Evolutionary conservation across 1,140 invertebrate species (phyloP).

Genomic region (Pectinophora gossypiella): DNA sequence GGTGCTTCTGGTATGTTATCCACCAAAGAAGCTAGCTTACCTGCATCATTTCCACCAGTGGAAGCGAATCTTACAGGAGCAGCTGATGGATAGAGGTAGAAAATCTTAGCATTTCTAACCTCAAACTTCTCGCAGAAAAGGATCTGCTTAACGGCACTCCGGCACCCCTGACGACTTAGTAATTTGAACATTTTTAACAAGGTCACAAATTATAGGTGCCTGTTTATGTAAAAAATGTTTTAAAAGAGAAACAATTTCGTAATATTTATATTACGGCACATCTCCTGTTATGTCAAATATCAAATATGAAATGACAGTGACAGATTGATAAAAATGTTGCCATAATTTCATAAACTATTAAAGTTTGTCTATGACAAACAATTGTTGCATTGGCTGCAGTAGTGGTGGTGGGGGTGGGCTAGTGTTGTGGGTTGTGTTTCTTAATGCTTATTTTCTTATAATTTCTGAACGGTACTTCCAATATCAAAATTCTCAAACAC

Average conservation of each 20-base stretch:
- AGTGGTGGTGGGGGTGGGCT: no score
- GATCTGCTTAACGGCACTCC: constrained; percentile 42
- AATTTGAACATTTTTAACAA: constrained; percentile 56
- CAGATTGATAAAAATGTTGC: no score
- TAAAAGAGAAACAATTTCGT: not conserved
- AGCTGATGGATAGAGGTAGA: constrained; percentile 57
- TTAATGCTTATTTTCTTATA: no score
- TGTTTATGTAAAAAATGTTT: not conserved
- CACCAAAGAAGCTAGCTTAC: constrained; percentile 48
- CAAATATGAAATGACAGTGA: not conserved
- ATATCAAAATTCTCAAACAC: no score
- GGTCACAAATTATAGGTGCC: not conserved
- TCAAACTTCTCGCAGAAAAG: constrained; percentile 57
- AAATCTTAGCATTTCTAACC: constrained; percentile 60
- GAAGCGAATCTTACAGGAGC: constrained; percentile 52
- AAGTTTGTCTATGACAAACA: no score
- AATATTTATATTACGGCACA: constrained; percentile 4
- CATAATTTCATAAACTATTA: no score
- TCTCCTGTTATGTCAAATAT: not conserved
- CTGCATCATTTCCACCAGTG: constrained; percentile 32
- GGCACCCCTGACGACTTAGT: constrained; percentile 49
- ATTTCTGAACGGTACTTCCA: no score
- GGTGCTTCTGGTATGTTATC: constrained; percentile 76
- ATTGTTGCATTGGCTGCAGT: no score
- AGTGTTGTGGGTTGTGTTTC: no score